Percentiles rank a stretch among this genome's conserved stretches.
phyloP scores from a whole-genome alignment of 2,888 invertebrate genomes.

The Loripinus fragilis region DNA sequence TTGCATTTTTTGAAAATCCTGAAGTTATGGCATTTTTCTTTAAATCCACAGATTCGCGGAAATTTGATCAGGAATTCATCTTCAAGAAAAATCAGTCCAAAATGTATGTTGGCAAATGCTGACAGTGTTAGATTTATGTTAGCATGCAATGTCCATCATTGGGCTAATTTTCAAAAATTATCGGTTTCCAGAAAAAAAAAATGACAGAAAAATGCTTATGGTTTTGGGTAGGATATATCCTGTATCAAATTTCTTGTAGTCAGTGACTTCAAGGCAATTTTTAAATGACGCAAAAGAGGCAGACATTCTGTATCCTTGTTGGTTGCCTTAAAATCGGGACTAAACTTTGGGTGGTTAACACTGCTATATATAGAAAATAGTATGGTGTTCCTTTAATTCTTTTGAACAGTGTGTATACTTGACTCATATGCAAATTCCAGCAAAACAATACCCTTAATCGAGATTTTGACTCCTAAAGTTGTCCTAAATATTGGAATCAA shows the following conservation, averaged over 20 bases:
- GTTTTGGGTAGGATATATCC: not conserved
- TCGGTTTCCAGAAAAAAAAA: not conserved
- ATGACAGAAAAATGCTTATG: not conserved
- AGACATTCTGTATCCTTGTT: not conserved
- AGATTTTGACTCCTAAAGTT: too few relatives aligned
- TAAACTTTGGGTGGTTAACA: constrained; percentile 1
- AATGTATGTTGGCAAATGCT: not conserved
- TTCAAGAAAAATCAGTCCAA: not conserved
- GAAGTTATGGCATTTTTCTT: constrained; percentile 4
- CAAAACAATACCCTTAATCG: too few relatives aligned
- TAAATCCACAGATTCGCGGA: constrained; percentile 3
- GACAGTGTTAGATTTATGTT: not conserved
- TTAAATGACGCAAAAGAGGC: not conserved
- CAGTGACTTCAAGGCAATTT: not conserved
- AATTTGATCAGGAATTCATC: not conserved
- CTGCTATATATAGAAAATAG: too few relatives aligned
- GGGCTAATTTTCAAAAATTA: not conserved
- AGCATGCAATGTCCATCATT: not conserved
- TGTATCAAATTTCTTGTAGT: not conserved
- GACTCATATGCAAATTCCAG: too few relatives aligned
- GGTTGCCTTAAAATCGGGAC: not conserved
- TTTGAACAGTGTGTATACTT: too few relatives aligned
- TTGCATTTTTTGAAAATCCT: not conserved
- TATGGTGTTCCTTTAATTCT: too few relatives aligned
- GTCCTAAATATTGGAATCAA: too few relatives aligned